Evolutionary conservation across 2,797 vertebrate genomes (phyloP).

Genomic region (Enteromius thamalakanensis): DNA sequence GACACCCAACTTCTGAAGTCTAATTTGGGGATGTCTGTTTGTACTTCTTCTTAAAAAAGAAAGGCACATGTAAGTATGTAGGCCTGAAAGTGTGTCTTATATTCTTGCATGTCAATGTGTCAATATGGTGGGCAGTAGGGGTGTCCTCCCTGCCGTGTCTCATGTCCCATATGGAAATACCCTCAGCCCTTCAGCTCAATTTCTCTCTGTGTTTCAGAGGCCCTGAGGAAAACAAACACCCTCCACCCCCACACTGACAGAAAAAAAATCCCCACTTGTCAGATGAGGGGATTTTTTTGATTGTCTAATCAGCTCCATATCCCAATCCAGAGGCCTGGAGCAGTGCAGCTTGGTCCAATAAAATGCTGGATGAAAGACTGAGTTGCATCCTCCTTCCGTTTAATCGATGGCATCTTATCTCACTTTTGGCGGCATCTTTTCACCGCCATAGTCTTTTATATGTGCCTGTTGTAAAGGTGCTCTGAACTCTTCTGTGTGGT

Average conservation of each 20-base stretch:
- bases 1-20: conserved; percentile 58
- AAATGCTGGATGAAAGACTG: conserved; percentile 62
- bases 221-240: conserved; percentile 48
- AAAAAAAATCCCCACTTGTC: conserved; percentile 60
- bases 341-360: conserved; percentile 59
- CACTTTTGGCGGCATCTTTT: conserved; percentile 8
- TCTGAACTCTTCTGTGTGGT: not conserved
- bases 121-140: conserved; percentile 67
- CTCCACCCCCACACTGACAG: conserved; percentile 44
- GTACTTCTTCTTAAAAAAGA: conserved; percentile 28
- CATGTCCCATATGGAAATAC: conserved; percentile 51
- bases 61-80: conserved; percentile 17
- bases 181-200: conserved; percentile 27
- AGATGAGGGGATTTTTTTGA: conserved; percentile 63
- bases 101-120: conserved; percentile 55
- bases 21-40: conserved; percentile 57
- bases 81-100: conserved; percentile 50
- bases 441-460: conserved; percentile 17
- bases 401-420: conserved; percentile 49
- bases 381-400: conserved; percentile 60
- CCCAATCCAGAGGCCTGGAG: conserved; percentile 60
- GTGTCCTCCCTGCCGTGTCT: conserved; percentile 52
- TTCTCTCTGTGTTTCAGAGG: conserved; percentile 45
- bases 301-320: conserved; percentile 65
- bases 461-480: conserved; percentile 32